Evolutionary conservation across 1,140 invertebrate genomes (phyloP), one percentile per base, ranked within the genome.

Genomic region (Calliphora vicina): DNA sequence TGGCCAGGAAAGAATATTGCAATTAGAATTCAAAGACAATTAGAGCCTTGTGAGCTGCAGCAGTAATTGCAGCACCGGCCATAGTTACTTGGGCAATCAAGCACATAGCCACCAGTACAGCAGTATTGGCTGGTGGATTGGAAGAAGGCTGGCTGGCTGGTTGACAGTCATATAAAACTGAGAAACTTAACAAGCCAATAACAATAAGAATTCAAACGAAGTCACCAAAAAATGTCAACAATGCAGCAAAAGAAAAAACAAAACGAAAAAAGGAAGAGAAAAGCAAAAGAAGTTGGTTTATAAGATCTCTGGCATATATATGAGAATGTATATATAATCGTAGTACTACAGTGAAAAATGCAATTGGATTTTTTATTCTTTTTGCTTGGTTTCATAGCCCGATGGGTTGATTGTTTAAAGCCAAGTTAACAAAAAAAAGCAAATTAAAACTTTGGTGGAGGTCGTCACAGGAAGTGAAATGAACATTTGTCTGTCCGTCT

Each of bases 391-490:
- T 42, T 3, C 20, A 25, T 10, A 71, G 25, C 10, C 61, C 61
- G 35, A 35, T 35, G 35, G n/a, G 35, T 35, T 50, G 45, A 50
- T 73, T 25, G 71, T 73, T 73, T 25, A 43, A 78, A 78, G 74
- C 13, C 74, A 23, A 78, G 35, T 23, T 43, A 43, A 43, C 13
- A 43, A 25, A 45, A 76, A 76, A 42, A 23, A 80, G 74, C 78
- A 83, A 83, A 83, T 83, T 83, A 83, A 83, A 80, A 83, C 82
- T 80, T 78, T 76, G 50, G 50, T 57, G 82, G 82, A 83, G 82
- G 82, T 83, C 82, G 82, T 80, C 67, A 83, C 76, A 83, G 78
- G 57, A 81, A 78, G 74, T 78, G 74, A 78, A 78, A 78, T 78
- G 35, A 78, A 78, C 35, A 23, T 76, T 76, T 20, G 29, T 12